Conservation (phyloP, 2,888 invertebrate genomes). For the Frankliniella fusca region DNA sequence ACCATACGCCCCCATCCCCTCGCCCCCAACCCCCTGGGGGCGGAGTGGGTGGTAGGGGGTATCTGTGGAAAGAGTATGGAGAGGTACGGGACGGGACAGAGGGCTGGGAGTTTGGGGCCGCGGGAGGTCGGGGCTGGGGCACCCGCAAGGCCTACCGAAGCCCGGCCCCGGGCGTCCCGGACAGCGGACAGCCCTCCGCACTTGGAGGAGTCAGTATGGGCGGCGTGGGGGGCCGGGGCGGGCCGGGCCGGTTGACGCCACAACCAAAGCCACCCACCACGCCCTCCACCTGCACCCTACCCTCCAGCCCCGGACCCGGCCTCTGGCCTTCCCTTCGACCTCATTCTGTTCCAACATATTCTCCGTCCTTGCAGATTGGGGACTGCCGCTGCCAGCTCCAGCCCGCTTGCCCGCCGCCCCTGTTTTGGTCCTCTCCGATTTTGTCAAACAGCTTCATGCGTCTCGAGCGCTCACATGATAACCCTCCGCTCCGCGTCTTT, state of each 20-base stretch:
- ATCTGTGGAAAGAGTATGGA: no score
- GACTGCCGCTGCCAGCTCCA: neutral
- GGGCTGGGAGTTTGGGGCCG: no score
- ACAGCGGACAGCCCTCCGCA: no score
- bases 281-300: neutral
- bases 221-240: neutral
- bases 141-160: no score
- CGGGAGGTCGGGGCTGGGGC: neutral
- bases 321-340: no score
- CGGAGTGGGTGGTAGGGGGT: no score
- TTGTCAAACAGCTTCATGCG: no score
- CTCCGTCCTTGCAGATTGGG: neutral
- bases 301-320: neutral
- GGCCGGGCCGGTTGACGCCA: neutral
- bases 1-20: neutral
- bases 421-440: neutral
- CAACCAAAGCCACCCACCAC: neutral
- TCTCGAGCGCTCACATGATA: no score
- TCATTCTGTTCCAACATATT: no score
- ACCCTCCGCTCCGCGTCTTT: no score
- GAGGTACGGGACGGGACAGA: neutral
- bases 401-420: neutral
- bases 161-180: neutral
- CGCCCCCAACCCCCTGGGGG: no score
- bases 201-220: no score